Percentiles rank a stretch among this genome's conserved stretches.
Conservation (phyloP, 2,888 invertebrate species). For the Heteromyza rotundicornis region DNA sequence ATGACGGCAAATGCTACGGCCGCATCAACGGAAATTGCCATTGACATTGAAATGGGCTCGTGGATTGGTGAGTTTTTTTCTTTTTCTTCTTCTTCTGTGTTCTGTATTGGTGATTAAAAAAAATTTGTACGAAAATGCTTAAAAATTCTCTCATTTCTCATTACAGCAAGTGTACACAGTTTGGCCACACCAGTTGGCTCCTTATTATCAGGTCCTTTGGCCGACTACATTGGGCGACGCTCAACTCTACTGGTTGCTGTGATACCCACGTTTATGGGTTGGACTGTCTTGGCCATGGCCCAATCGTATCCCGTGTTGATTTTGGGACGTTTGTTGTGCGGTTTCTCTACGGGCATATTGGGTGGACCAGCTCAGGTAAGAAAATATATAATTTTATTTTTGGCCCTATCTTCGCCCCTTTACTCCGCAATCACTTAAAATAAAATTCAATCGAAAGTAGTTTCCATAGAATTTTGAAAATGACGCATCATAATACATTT, state of each 20-base stretch:
- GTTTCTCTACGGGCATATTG: slow-evolving; percentile 75
- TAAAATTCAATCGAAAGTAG: too few species aligned
- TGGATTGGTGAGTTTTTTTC: slow-evolving; percentile 73
- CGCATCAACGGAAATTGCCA: slow-evolving; percentile 63
- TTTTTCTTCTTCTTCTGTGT: too few species aligned
- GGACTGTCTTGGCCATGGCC: slow-evolving; percentile 71
- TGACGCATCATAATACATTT: too few species aligned
- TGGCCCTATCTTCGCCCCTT: too few species aligned
- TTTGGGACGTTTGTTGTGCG: slow-evolving; percentile 72
- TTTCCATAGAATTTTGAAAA: too few species aligned
- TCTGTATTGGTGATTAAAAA: too few species aligned
- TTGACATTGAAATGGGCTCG: slow-evolving; percentile 75
- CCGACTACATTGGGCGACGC: slow-evolving; percentile 74
- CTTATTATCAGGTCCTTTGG: slow-evolving; percentile 73
- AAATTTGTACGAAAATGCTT: too few species aligned
- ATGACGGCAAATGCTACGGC: slow-evolving; percentile 61
- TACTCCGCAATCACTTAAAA: too few species aligned
- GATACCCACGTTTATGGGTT: slow-evolving; percentile 72
- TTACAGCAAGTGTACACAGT: slow-evolving; percentile 77
- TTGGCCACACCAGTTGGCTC: slow-evolving; percentile 79
- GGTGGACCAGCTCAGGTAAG: slow-evolving; percentile 77
- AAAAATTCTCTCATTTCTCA: too few species aligned
- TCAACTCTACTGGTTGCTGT: slow-evolving; percentile 71
- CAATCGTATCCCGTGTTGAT: slow-evolving; percentile 68
- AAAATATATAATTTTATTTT: neutral